Evolutionary conservation across 2,797 vertebrate species (phyloP), one percentile per base, ranked within the genome.

Genomic region (Oreochromis grahami): DNA sequence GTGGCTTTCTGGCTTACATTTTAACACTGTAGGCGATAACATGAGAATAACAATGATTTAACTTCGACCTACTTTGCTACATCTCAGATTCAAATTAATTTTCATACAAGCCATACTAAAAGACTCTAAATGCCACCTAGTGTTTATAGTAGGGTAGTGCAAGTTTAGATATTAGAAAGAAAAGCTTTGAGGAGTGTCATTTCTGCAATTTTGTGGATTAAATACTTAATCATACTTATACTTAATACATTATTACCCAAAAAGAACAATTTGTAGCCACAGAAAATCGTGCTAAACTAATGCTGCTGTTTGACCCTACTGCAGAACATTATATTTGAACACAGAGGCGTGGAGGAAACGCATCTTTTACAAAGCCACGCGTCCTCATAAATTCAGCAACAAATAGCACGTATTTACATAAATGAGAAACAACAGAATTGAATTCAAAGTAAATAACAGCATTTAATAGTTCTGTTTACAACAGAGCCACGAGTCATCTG

Each of bases 41-140:
- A 29, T 13, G n/a, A 74, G 6, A 78, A 50, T 24, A 53, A 53
- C 17, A 21, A 29, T n/a, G 5, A 63, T 53, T 53, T 32, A 48
- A 51, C 15, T 8, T 10, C n/a, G 3, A 52, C 15, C 70, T 50
- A 12, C 19, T 43, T 55, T 36, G 51, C 60, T 50, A 55, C 65
- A 70, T 76, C 56, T 65, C 38, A 41, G 32, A 52, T 17, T 45
- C 1, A 58, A 48, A 51, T n/a, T 7, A 2, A 24, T 78, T 26
- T 8, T 43, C 29, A 13, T 15, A 19, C 3, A 82, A 60, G 77
- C 7, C 19, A 51, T 36, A 45, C 7, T 50, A 13, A 43, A 26
- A 19, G 81, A 72, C 26, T 48, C 41, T 48, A 48, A 29, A 51
- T 83, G 90, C 87, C 91, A 84, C 78, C 90, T 90, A 76, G 85